Evolutionary conservation across 92 coral and sea anemone genomes (phyloP).

Genomic region (Epizoanthus stellaris): DNA sequence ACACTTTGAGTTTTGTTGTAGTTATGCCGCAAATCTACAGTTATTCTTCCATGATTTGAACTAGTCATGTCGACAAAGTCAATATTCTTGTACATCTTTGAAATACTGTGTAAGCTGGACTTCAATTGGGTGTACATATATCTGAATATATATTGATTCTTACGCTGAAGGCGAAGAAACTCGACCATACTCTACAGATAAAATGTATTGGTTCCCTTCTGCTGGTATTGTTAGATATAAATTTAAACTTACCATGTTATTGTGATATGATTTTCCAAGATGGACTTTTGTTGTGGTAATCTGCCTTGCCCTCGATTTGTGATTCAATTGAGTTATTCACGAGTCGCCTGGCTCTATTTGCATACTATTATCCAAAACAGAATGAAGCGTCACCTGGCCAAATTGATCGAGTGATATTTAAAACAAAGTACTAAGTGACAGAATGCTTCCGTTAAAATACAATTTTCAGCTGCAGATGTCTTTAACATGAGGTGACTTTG

Average conservation of each 20-base stretch:
- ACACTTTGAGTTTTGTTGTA: not conserved
- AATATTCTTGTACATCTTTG: not conserved
- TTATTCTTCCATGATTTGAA: not conserved
- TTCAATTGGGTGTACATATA: conserved; percentile 4
- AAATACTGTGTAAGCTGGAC: not conserved
- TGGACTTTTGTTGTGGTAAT: not conserved
- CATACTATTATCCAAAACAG: conserved; percentile 4
- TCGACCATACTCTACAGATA: not conserved
- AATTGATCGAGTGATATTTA: not conserved
- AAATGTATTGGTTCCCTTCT: not conserved
- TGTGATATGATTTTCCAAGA: not conserved
- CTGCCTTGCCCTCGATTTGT: not conserved
- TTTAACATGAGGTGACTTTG: not conserved
- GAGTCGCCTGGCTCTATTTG: conserved; percentile 8
- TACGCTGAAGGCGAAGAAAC: not conserved
- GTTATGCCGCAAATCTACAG: not conserved
- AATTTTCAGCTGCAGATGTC: not conserved
- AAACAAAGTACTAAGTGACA: not conserved
- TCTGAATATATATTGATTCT: no score
- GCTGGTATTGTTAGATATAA: not conserved
- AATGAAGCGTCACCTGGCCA: not conserved
- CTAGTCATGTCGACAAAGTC: not conserved
- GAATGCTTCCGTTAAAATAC: not conserved
- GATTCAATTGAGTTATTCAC: not conserved
- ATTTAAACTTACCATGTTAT: conserved; percentile 7